Conservation (phyloP, 2,797 vertebrate species). For the Chelonia mydas region DNA sequence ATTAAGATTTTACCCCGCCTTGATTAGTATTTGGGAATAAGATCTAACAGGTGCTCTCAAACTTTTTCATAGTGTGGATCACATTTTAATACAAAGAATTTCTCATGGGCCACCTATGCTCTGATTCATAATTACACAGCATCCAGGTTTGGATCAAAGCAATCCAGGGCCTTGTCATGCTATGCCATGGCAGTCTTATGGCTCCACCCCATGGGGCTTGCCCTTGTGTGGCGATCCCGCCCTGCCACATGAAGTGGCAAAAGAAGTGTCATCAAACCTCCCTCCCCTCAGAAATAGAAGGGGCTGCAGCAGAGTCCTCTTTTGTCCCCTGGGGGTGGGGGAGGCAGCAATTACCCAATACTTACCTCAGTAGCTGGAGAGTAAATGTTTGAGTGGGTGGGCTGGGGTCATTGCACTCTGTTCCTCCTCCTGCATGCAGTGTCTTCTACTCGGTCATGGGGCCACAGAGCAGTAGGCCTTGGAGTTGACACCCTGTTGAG, state of each 20-base stretch:
- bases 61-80: neutral
- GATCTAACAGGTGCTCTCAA: neutral
- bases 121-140: neutral
- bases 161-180: too few relatives aligned
- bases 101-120: too few relatives aligned
- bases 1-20: neutral
- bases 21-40: neutral
- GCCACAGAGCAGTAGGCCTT: neutral
- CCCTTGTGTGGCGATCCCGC: neutral
- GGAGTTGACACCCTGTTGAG: neutral
- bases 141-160: neutral
- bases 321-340: neutral
- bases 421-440: neutral
- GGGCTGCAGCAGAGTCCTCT: neutral
- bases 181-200: fast-evolving
- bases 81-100: neutral
- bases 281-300: neutral
- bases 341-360: neutral
- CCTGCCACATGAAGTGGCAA: neutral
- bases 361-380: neutral
- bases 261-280: neutral
- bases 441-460: neutral
- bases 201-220: fast-evolving
- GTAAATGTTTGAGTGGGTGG: neutral
- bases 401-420: neutral